These are phyloP conservation scores for Deroptyus accipitrinus DNA, from an alignment of 2,113 vertebrate species.

Conservation along the genomic window DNA sequence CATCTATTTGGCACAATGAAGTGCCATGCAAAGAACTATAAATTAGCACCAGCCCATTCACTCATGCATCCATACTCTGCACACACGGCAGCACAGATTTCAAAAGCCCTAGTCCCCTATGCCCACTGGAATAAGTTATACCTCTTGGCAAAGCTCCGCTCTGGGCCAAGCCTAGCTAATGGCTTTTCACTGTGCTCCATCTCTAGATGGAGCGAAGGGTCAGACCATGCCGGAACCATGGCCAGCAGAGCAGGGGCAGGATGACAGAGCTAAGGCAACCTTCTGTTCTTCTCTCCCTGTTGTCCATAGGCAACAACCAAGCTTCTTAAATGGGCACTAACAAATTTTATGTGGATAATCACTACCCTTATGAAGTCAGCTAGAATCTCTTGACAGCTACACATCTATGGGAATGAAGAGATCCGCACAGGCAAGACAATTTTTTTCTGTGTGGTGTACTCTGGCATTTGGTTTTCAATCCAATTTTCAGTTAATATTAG, in stretches of 20 bases:
- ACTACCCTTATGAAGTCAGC: not conserved
- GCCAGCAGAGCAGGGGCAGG: not conserved
- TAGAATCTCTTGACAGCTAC: not conserved
- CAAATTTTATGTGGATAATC: not conserved
- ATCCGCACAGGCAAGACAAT: not conserved
- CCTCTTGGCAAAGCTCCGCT: not conserved
- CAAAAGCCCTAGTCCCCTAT: not conserved
- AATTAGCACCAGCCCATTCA: not conserved
- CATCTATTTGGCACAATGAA: not conserved
- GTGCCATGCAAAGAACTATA: not conserved
- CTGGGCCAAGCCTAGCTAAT: not conserved
- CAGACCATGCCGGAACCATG: rapidly evolving
- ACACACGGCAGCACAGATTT: not conserved
- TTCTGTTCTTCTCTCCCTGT: not conserved
- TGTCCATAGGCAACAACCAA: not conserved
- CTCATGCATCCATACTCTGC: not conserved
- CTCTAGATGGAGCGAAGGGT: not conserved
- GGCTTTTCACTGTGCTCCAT: not conserved
- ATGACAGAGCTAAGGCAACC: not conserved
- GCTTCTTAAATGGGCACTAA: not conserved
- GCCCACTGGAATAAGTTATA: not conserved
- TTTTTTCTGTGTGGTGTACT: not conserved
- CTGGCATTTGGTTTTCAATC: not conserved
- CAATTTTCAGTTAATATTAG: not conserved
- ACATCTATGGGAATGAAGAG: not conserved